Base-by-base conservation (phyloP, 1,140 invertebrate genomes). In the Eumeta japonica region DNA sequence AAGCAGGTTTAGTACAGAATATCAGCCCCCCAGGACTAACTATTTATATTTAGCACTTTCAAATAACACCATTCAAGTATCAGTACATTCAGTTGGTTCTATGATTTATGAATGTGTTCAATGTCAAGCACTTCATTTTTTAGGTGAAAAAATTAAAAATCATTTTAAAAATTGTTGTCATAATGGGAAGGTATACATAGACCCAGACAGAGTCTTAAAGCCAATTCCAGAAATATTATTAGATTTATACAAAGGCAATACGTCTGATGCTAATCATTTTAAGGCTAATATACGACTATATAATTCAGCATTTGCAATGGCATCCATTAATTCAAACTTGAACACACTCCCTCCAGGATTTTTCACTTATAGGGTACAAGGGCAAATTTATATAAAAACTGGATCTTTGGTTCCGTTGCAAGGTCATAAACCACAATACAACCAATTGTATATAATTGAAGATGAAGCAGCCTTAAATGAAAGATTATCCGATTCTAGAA, bases 161-260 rank as follows among this genome's bases (percentile, higher is more conserved):
- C 31, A 50, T 50, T 45, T 43, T 39, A 46, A 41, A 43, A 41
- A 46, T 35, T 45, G 41, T 43, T 50, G 48, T 46, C 44, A 47
- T 45, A 50, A 50, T 50, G 39, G 48, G 15, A 50, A 50, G 32
- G 44, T 43, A 39, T 45, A 42, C 20, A 3, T 35, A 43, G 35
- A 50, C 24, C 17, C 29, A 44, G 32, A 44, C 18, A 48, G 37
- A 47, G 19, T 16, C 29, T 41, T 48, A 37, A 48, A 48, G 31
- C 37, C 37, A 46, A 43, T 46, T 35, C 45, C 43, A 43, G 43
- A 48, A 38, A 36, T 43, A 47, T 47, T 43, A 47, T 51, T 43
- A 47, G 45, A 51, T 51, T 51, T 47, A 43, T 51, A 47, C 42
- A 27, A 45, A 45, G 41, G 42, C 37, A 47, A 45, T 45, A 45